Percentiles rank a stretch among this genome's conserved stretches.
phyloP scores from a whole-genome alignment of 2,797 vertebrate genomes.

The Arrhamphus sclerolepis region DNA sequence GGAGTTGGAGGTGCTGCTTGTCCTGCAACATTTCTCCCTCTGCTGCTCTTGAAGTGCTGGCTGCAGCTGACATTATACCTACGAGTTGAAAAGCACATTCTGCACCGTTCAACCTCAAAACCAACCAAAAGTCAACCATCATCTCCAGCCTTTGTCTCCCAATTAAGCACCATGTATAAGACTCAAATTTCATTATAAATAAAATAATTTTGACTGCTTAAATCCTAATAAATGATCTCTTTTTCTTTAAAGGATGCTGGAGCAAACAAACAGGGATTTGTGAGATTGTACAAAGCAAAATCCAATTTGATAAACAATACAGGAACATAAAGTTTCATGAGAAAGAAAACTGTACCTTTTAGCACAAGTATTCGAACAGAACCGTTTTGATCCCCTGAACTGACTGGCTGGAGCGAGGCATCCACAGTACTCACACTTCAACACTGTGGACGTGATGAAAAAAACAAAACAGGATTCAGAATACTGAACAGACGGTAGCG shows the following conservation, averaged over 20 bases:
- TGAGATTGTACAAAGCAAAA: neutral
- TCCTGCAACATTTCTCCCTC: constrained; percentile 80
- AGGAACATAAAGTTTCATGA: neutral
- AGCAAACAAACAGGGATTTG: too few relatives aligned
- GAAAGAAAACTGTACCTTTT: constrained; percentile 84
- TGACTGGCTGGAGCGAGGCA: constrained; percentile 92
- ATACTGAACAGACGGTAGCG: neutral
- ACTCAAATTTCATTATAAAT: neutral
- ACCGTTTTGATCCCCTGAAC: constrained; percentile 95
- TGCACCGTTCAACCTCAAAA: neutral
- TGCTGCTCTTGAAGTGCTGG: constrained; percentile 90
- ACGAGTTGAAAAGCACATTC: constrained; percentile 16
- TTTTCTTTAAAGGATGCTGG: neutral
- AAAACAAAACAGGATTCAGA: neutral
- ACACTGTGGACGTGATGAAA: constrained; percentile 68
- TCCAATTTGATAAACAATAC: neutral
- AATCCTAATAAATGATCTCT: neutral
- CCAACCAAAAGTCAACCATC: neutral
- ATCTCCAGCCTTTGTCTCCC: too few relatives aligned
- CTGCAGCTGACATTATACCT: constrained; percentile 99
- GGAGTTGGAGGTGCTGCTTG: constrained; percentile 75
- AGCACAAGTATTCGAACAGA: constrained; percentile 96
- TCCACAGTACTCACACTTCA: constrained; percentile 96
- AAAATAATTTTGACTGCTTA: neutral
- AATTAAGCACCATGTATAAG: too few relatives aligned